A percentile compares a stretch with the other conserved stretches of the same genome.
Evolutionary conservation across 2,113 vertebrate species (phyloP).

Genomic region (Cynopterus brachyotis): DNA sequence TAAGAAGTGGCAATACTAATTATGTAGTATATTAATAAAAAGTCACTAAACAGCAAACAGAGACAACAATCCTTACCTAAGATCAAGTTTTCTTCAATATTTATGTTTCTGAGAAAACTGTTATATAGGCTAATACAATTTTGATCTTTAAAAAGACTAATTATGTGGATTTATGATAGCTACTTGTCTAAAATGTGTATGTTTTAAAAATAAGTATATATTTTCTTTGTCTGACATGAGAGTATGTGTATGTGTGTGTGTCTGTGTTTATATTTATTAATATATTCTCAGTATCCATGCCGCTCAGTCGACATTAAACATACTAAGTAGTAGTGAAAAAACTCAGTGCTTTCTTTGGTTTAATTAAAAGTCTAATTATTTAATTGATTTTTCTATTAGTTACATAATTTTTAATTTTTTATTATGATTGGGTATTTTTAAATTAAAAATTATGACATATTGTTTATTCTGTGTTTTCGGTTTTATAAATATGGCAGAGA

Average conservation of each 20-base stretch:
- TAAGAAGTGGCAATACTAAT: not conserved
- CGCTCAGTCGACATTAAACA: not conserved
- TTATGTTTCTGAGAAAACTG: not conserved
- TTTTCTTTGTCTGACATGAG: not conserved
- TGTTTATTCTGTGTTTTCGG: conserved; percentile 60
- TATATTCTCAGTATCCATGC: not conserved
- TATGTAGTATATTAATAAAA: not conserved
- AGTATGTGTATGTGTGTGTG: not conserved
- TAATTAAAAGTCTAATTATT: not conserved
- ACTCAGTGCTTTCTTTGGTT: not conserved
- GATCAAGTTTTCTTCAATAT: not conserved
- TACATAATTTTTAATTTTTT: conserved; percentile 59
- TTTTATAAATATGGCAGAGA: conserved; percentile 71
- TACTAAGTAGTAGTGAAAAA: not conserved
- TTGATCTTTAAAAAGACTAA: not conserved
- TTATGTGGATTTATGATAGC: not conserved
- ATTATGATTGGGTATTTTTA: conserved; percentile 64
- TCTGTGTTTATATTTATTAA: not conserved
- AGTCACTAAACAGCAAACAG: not conserved
- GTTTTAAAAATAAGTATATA: not conserved
- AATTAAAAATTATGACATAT: conserved; percentile 70
- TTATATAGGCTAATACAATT: not conserved
- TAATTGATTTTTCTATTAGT: conserved; percentile 33
- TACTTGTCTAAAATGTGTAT: not conserved
- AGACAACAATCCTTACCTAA: not conserved